Evolutionary conservation across 2,797 vertebrate species (phyloP).

Genomic region (Orestias chungarensis): DNA sequence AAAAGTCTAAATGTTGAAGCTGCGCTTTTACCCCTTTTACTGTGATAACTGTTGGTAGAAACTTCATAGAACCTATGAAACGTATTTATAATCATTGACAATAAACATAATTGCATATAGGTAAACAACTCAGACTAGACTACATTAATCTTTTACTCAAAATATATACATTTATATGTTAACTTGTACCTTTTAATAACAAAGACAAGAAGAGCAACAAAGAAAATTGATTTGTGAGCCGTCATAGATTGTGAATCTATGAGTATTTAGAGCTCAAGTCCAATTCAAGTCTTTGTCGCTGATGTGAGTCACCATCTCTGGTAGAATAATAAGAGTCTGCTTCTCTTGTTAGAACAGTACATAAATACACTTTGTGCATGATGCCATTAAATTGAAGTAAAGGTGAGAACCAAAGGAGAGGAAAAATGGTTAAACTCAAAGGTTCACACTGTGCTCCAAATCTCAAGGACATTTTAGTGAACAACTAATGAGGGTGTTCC

Average conservation of each 20-base stretch:
- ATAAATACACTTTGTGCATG: background rate
- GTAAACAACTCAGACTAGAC: background rate
- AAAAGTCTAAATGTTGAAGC: too few relatives aligned
- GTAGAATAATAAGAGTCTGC: background rate
- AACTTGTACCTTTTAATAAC: background rate
- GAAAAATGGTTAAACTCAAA: conserved; percentile 22
- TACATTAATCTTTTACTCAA: background rate
- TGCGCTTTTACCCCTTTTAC: background rate
- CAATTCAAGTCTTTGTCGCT: background rate
- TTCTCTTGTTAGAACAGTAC: conserved; percentile 1
- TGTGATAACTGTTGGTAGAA: background rate
- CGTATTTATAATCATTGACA: background rate
- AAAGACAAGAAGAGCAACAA: too few relatives aligned
- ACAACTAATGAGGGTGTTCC: conserved; percentile 42
- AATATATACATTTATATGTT: background rate
- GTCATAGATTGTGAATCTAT: background rate
- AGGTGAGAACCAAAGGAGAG: conserved; percentile 14
- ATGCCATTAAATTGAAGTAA: conserved; percentile 6
- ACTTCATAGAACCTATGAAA: background rate
- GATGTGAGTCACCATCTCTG: background rate
- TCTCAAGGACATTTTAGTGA: conserved; percentile 54
- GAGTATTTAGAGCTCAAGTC: background rate
- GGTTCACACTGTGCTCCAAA: conserved; percentile 47
- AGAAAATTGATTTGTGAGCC: too few relatives aligned
- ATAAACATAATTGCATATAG: background rate